Percentiles rank a stretch among this genome's conserved stretches.
Evolutionary conservation across 2,797 vertebrate genomes (phyloP).

Genomic region (Danio jaintianensis): DNA sequence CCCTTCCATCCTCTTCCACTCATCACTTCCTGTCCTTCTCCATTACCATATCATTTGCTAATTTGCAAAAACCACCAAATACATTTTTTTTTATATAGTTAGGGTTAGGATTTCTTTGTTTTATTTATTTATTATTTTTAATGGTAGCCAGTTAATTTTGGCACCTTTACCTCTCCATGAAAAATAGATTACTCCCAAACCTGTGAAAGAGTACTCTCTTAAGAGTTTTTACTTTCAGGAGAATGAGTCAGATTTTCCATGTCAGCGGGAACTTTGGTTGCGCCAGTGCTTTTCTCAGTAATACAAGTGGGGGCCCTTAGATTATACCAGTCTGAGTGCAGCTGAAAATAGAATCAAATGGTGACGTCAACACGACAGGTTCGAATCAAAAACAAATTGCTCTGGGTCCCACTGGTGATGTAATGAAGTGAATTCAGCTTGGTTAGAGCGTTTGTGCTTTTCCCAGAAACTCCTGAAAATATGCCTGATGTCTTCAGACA

Average conservation of each 20-base stretch:
- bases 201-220: conserved; percentile 50
- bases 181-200: conserved; percentile 8
- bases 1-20: not conserved
- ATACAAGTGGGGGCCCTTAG: conserved; percentile 60
- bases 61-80: not conserved
- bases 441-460: conserved; percentile 2
- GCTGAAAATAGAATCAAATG: conserved; percentile 51
- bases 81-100: not conserved
- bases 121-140: too few species aligned
- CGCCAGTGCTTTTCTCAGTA: conserved; percentile 66
- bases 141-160: not conserved
- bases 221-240: conserved; percentile 67
- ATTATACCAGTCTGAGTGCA: conserved; percentile 50
- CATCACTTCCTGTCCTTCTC: not conserved
- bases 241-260: conserved; percentile 83
- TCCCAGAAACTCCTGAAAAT: conserved; percentile 29
- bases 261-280: conserved; percentile 60
- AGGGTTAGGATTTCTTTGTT: not conserved
- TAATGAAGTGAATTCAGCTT: conserved; percentile 33
- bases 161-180: not conserved
- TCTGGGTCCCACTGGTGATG: conserved; percentile 34
- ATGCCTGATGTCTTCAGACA: conserved; percentile 23
- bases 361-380: conserved; percentile 45
- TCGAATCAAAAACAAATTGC: conserved; percentile 37
- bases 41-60: not conserved